A percentile compares a stretch with the other conserved stretches of the same genome.
phyloP scores from a whole-genome alignment of 2,797 vertebrate species.

The Morus bassanus region DNA sequence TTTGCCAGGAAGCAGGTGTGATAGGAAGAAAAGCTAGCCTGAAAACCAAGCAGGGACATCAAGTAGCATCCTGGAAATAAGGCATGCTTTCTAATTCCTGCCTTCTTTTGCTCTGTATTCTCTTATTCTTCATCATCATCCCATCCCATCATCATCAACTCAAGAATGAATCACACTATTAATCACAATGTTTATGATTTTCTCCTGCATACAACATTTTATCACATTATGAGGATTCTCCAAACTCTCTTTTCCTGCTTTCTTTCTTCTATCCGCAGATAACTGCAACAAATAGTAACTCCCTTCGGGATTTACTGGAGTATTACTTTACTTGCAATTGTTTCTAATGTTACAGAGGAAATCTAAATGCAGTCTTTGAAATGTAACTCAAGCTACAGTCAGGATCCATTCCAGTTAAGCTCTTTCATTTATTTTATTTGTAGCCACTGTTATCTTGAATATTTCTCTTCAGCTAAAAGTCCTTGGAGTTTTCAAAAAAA shows the following conservation, averaged over 20 bases:
- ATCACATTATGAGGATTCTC: neutral
- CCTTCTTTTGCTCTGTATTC: neutral
- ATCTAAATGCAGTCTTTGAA: conserved; percentile 22
- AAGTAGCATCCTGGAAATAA: neutral
- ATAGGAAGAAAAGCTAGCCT: neutral
- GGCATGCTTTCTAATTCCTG: neutral
- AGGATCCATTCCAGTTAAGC: neutral
- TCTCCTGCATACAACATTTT: neutral
- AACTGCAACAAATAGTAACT: neutral
- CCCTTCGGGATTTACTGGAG: neutral
- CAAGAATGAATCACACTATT: neutral
- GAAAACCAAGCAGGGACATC: neutral
- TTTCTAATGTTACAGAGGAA: neutral
- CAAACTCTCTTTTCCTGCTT: neutral
- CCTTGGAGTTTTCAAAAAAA: neutral
- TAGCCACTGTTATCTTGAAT: neutral
- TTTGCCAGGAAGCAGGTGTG: neutral
- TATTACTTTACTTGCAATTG: neutral
- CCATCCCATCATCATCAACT: neutral
- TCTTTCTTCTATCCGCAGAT: neutral
- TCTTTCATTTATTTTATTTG: conserved; percentile 4
- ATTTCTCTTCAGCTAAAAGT: neutral
- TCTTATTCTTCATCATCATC: neutral
- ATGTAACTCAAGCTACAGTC: neutral
- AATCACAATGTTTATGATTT: conserved; percentile 26